Base-by-base conservation (phyloP, 2,888 invertebrate genomes). In the Selenia dentaria region DNA sequence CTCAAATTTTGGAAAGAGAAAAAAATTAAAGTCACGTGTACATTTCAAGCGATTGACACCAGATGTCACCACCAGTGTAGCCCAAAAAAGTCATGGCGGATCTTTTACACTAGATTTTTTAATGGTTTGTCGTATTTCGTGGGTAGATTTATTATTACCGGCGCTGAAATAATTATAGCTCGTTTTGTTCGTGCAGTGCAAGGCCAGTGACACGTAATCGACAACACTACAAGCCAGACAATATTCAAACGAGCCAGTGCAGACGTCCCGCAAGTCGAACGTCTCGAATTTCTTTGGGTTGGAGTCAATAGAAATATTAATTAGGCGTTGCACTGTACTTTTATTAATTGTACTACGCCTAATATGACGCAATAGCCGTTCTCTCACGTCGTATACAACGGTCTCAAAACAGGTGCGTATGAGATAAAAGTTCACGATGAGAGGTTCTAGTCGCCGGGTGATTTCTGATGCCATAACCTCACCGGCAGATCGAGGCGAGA, bases 81-180 rank as follows among this genome's bases (percentile, higher is more conserved):
- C 70, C 70, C 67, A 65, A 75, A 74, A 47, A 86, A 82, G 84
- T 89, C 84, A 90, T 90, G 89, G 90, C 85, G 84, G 83, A 89
- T 85, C 79, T 85, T 82, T 76, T 83, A 80, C 79, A 79, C 63
- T 79, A 80, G 69, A 70, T 73, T 83, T 84, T 84, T 80, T 52
- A 43, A 75, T 79, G 76, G 79, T 83, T 83, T 80, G 80, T 74
- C 70, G 53, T 75, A 79, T 22, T 83, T 88, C 71, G 89, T 83
- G 85, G 90, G 89, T 90, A 89, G 87, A 81, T 81, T 83, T 79
- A 74, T 75, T 75, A 79, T 74, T 74, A 78, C 69, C 78, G 79
- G 76, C 76, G 79, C 79, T 70, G 73, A 79, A 83, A 74, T 76
- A 80, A 78, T 76, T 73, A 73, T 74, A 75, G 64, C 68, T 70